phyloP scores from a whole-genome alignment of 2,113 vertebrate species.

The Apteryx owenii region DNA sequence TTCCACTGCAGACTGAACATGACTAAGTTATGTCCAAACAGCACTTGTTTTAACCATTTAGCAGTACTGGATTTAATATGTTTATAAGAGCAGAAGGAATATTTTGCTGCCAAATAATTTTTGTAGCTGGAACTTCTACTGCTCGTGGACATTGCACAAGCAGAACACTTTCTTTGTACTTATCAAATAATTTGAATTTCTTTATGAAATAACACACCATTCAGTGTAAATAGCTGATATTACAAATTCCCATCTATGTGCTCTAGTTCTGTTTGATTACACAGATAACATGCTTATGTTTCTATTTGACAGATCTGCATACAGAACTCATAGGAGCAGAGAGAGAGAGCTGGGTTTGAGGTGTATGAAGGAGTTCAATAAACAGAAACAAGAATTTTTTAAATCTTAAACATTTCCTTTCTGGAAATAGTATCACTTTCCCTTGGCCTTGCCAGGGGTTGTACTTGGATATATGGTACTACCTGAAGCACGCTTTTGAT shows the following conservation, averaged over 20 bases:
- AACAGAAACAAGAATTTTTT: not conserved
- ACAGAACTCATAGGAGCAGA: not conserved
- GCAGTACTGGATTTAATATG: not conserved
- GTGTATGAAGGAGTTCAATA: not conserved
- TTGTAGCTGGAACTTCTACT: not conserved
- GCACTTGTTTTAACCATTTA: not conserved
- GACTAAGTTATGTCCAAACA: not conserved
- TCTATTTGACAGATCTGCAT: not conserved
- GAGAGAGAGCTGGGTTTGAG: not conserved
- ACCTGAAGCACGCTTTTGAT: not conserved
- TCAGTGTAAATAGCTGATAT: not conserved
- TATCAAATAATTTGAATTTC: not conserved
- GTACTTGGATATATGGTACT: not conserved
- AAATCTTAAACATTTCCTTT: not conserved
- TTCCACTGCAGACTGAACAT: fast-evolving
- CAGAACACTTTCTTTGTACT: not conserved
- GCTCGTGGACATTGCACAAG: not conserved
- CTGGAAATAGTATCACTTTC: not conserved
- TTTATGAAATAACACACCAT: not conserved
- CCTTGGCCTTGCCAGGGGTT: not conserved
- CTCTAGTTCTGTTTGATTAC: not conserved
- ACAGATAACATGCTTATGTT: not conserved
- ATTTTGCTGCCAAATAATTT: not conserved
- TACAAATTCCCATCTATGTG: not conserved
- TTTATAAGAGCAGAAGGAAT: not conserved